These are phyloP conservation scores for Melanchra persicariae DNA, from an alignment of 2,888 invertebrate genomes.

Conservation along the genomic window DNA sequence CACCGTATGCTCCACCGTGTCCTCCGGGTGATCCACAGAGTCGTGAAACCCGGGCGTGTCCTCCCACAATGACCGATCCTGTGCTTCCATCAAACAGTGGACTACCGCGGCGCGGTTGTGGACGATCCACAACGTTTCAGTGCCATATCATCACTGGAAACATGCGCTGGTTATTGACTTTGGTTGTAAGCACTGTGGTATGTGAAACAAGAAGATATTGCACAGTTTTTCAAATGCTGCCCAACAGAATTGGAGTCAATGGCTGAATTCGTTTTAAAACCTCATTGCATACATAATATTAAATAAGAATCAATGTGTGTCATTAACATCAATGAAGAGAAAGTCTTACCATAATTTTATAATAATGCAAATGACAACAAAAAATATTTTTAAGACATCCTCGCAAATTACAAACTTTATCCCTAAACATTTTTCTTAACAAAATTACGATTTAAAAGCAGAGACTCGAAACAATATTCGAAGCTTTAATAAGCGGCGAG, in stretches of 20 bases:
- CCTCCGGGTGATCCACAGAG: no score
- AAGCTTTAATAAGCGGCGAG: constrained; percentile 48
- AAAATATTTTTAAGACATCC: not conserved
- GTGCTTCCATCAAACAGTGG: not conserved
- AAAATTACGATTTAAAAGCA: constrained; percentile 44
- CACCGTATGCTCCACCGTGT: no score
- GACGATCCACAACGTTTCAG: not conserved
- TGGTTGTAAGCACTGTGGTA: not conserved
- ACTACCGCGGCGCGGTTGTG: not conserved
- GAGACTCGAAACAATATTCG: constrained; percentile 50
- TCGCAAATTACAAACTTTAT: constrained; percentile 33
- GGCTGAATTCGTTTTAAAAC: no score
- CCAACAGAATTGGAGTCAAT: no score
- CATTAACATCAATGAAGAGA: not conserved
- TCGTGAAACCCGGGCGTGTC: no score
- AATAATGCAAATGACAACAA: not conserved
- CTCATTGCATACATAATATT: no score
- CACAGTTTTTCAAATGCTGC: no score
- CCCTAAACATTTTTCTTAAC: constrained; percentile 35
- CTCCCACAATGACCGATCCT: no score
- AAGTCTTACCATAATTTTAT: not conserved
- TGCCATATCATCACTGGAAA: not conserved
- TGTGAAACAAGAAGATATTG: no score
- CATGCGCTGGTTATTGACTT: not conserved
- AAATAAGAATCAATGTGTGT: not conserved